Evolutionary conservation across 2,888 invertebrate genomes (phyloP).

Genomic region (Oxytorus armatus): DNA sequence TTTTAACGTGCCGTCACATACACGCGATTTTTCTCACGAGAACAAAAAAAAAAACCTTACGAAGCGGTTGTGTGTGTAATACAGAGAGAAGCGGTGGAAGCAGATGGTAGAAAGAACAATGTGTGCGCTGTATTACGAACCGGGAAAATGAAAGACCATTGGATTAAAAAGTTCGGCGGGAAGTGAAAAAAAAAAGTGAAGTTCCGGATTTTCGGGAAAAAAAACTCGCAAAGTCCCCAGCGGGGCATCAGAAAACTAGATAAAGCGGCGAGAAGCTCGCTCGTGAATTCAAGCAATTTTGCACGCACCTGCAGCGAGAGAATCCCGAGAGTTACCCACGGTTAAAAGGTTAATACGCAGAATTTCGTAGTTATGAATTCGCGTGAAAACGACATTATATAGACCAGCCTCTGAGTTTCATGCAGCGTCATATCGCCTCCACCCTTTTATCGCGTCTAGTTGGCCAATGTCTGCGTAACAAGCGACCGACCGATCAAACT

Average conservation of each 20-base stretch:
- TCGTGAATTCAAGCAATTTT: conserved; percentile 45
- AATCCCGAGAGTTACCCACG: conserved; percentile 39
- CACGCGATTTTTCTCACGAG: neutral
- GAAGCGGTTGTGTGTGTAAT: neutral
- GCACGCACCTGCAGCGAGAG: conserved; percentile 5
- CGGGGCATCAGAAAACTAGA: conserved; percentile 21
- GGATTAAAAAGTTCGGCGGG: conserved; percentile 32
- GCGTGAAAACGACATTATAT: conserved; percentile 47
- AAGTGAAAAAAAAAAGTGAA: conserved; percentile 35
- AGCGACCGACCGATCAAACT: conserved; percentile 2
- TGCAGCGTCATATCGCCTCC: conserved; percentile 3
- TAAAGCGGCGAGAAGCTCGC: neutral
- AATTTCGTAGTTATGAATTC: conserved; percentile 47
- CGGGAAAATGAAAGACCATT: conserved; percentile 53
- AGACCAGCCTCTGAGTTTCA: neutral
- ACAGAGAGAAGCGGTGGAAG: neutral
- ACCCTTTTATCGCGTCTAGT: conserved; percentile 19
- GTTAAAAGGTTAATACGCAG: conserved; percentile 61
- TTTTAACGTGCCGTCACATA: neutral
- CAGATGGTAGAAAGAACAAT: conserved; percentile 19
- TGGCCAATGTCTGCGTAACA: conserved; percentile 14
- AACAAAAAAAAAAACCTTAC: neutral
- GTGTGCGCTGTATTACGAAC: conserved; percentile 6
- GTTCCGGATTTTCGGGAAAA: conserved; percentile 20
- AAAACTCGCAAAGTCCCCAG: conserved; percentile 24